Base-by-base conservation (phyloP, 2,113 vertebrate genomes). In the Thamnaconus septentrionalis region DNA sequence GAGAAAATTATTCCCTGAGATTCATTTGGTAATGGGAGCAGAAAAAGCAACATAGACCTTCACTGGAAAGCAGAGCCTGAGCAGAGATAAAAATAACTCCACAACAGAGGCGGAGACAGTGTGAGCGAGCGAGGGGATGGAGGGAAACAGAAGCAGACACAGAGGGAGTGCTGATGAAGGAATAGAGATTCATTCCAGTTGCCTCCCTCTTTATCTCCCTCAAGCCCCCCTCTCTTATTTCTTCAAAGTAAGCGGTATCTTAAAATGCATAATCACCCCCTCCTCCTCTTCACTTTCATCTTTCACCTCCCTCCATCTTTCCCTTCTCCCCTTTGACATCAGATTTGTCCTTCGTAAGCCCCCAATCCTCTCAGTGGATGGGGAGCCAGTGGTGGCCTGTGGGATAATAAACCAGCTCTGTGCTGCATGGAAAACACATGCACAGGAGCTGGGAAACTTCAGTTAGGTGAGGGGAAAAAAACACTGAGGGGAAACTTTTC, bases 51-150 rank as follows among this genome's bases (percentile, higher is more conserved):
- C 12, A 51, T 8, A 65, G 10, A 31, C 53, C 4, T 18, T 53
- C 8, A 58, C 59, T 39, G 50, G n/a, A 65, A 56, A 70, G 59
- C 55, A 8, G 65, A 31, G 18, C 18, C 18, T 31, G 18, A 31
- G 18, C 18, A 31, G 51, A 57, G 51, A 31, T 10, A 48, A 70
- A 82, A 73, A 78, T 78, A 80, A 56, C 66, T 69, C 7, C 4
- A 11, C 6, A 8, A 39, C 40, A 68, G 55, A 64, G 3, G 52
- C 39, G 40, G 31, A 12, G 3, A 3, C 31, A 54, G 7, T 2
- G 18, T 31, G 18, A 31, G 18, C 18, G 18, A 31, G 18, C 18
- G 18, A 31, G 18, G 18, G 18, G 18, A 31, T 31, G 18, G 18
- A 31, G 18, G 18, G 18, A 31, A 31, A 31, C 18, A 31, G 18